These are phyloP conservation scores for Eira barbara DNA, from an alignment of 2,113 vertebrate species.

Conservation along the genomic window DNA sequence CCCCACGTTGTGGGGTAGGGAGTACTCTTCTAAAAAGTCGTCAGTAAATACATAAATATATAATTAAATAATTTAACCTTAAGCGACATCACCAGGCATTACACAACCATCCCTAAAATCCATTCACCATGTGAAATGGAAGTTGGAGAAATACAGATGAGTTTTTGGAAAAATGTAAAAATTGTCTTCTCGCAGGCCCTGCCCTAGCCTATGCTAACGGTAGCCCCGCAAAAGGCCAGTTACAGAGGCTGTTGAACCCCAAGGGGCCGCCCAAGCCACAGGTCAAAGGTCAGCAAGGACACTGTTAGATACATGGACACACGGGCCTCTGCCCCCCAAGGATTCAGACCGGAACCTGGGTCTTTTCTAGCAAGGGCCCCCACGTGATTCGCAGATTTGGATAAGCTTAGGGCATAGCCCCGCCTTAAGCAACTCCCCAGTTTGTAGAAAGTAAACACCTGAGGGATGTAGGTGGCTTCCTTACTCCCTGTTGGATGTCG, in stretches of 20 bases:
- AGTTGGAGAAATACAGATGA: neutral
- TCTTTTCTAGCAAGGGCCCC: neutral
- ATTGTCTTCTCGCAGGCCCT: neutral
- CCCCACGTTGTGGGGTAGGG: neutral
- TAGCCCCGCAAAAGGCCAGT: rapidly evolving
- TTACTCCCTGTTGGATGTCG: neutral
- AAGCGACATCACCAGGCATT: neutral
- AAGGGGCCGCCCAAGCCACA: rapidly evolving
- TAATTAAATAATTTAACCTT: neutral
- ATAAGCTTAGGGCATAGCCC: slow-evolving; percentile 40
- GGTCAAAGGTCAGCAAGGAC: neutral
- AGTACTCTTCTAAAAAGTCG: neutral
- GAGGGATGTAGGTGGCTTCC: neutral
- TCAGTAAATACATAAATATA: neutral
- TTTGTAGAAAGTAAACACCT: slow-evolving; percentile 41
- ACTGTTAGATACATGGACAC: neutral
- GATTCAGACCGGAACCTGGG: neutral
- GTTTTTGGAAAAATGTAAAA: neutral
- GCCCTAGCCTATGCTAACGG: neutral
- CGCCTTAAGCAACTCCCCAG: neutral
- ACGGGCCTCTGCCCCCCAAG: neutral
- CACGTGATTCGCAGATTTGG: slow-evolving; percentile 56
- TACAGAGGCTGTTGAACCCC: neutral
- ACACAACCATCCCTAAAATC: neutral
- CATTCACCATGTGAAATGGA: neutral